These are phyloP conservation scores for Eupsittula cactorum DNA, from an alignment of 2,113 vertebrate genomes.

Conservation along the genomic window DNA sequence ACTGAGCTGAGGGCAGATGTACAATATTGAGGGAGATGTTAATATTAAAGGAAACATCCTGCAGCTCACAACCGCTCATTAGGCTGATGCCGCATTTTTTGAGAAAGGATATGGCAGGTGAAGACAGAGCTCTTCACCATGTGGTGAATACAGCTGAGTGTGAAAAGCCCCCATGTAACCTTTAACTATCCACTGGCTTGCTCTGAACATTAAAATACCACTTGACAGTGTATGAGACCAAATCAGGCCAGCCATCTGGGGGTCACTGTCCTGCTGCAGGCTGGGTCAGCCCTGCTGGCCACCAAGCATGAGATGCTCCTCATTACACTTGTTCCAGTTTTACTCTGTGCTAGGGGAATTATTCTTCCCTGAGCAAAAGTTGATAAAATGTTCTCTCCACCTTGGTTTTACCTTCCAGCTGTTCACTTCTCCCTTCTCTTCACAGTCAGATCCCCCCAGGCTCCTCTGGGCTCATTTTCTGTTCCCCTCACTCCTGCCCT, in stretches of 20 bases:
- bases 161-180: not conserved
- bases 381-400: not conserved
- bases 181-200: not conserved
- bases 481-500: fast-evolving
- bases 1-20: not conserved
- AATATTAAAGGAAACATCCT: not conserved
- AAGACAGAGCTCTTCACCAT: not conserved
- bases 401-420: not conserved
- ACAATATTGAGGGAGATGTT: not conserved
- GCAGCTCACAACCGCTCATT: not conserved
- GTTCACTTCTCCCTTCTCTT: not conserved
- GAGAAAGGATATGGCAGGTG: not conserved
- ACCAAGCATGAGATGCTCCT: fast-evolving
- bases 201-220: not conserved
- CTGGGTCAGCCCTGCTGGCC: not conserved
- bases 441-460: not conserved
- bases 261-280: not conserved
- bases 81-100: not conserved
- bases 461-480: not conserved
- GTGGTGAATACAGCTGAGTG: not conserved
- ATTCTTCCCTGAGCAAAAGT: not conserved
- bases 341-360: not conserved
- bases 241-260: not conserved
- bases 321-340: not conserved
- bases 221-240: not conserved